Conservation (phyloP, 1,140 invertebrate species). For the Lepidotrigona ventralis region DNA sequence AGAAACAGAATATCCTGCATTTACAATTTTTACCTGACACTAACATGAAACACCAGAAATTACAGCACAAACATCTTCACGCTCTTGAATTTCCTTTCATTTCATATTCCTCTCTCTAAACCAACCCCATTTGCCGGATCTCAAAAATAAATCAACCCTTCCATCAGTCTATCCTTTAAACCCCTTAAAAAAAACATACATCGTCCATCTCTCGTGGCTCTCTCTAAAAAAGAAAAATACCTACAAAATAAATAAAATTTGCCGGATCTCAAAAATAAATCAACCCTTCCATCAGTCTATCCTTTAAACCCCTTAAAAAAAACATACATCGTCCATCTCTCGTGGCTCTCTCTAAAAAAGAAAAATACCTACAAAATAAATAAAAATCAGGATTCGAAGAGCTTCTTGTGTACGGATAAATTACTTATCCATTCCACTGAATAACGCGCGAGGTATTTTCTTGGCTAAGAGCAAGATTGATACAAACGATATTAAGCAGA, state of each 20-base stretch:
- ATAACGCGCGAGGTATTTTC: not conserved
- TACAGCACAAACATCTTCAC: not conserved
- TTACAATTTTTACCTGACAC: too few relatives aligned
- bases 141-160: not conserved
- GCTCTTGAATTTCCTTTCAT: not conserved
- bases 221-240: too few relatives aligned
- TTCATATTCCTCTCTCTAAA: not conserved
- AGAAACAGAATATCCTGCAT: too few relatives aligned
- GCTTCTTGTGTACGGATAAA: too few relatives aligned
- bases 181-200: not conserved
- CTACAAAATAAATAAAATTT: too few relatives aligned
- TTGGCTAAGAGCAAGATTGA: not conserved
- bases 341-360: too few relatives aligned
- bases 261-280: not conserved
- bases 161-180: not conserved
- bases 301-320: not conserved
- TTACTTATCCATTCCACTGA: not conserved
- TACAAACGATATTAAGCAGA: not conserved
- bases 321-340: not conserved
- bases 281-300: not conserved
- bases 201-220: too few relatives aligned
- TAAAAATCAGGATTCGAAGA: not conserved
- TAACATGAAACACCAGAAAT: not conserved
- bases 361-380: not conserved
- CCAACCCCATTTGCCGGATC: not conserved